phyloP scores from a whole-genome alignment of 2,113 vertebrate species.

The Thunnus maccoyii region DNA sequence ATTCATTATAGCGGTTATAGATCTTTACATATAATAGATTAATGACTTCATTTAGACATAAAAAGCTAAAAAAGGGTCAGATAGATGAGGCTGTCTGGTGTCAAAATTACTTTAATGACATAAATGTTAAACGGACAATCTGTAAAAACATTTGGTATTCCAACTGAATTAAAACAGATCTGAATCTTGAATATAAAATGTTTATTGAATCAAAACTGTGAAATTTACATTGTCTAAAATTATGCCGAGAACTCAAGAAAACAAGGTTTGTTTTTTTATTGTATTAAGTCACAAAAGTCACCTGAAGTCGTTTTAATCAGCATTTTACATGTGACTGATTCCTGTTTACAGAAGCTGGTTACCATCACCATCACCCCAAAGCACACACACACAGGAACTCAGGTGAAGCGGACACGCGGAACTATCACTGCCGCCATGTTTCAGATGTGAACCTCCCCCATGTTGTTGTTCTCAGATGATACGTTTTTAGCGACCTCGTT shows the following conservation, averaged over 20 bases:
- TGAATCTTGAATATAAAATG: background rate
- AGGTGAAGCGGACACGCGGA: too few relatives aligned
- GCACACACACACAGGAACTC: too few relatives aligned
- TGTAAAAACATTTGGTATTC: too few relatives aligned
- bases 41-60: background rate
- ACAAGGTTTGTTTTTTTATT: background rate
- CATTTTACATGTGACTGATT: constrained; percentile 41
- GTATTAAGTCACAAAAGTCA: background rate
- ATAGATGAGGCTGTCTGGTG: background rate
- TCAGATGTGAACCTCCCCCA: constrained; percentile 84
- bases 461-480: constrained; percentile 67
- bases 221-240: background rate
- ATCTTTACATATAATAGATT: background rate
- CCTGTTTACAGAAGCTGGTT: constrained; percentile 71
- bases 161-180: background rate
- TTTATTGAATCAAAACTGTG: constrained; percentile 36
- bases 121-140: too few relatives aligned
- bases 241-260: background rate
- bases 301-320: background rate
- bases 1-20: background rate
- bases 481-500: constrained; percentile 45
- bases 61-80: background rate
- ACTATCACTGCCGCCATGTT: background rate
- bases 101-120: background rate
- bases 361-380: too few relatives aligned